Conservation (phyloP, 2,113 vertebrate genomes). For the Neoarius graeffei region DNA sequence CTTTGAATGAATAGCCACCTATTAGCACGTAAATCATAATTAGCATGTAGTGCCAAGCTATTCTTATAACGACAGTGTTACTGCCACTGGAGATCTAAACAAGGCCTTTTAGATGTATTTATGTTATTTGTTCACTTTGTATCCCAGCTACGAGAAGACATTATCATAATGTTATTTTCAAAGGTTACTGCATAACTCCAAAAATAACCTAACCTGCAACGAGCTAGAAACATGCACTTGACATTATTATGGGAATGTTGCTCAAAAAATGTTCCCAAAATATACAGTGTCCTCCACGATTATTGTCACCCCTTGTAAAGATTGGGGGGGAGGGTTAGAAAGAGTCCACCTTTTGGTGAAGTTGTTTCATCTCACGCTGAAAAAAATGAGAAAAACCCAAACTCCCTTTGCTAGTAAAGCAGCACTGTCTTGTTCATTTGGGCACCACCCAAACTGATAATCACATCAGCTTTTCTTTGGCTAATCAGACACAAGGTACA, state of each 20-base stretch:
- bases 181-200: background rate
- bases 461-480: no score
- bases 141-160: background rate
- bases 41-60: background rate
- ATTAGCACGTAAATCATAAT: slow-evolving; percentile 6
- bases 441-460: no score
- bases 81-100: background rate
- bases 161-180: background rate
- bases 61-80: background rate
- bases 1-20: background rate
- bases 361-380: no score
- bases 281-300: no score
- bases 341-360: no score
- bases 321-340: no score
- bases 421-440: no score
- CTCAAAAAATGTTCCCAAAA: background rate
- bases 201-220: slow-evolving; percentile 3
- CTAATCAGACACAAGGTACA: no score
- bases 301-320: no score
- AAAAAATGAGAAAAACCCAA: no score
- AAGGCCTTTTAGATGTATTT: background rate
- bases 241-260: background rate
- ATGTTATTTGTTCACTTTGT: background rate
- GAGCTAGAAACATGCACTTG: background rate
- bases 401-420: no score